Evolutionary conservation across 2,797 vertebrate species (phyloP), one percentile per base, ranked within the genome.

Genomic region (Lithobates sylvaticus): DNA sequence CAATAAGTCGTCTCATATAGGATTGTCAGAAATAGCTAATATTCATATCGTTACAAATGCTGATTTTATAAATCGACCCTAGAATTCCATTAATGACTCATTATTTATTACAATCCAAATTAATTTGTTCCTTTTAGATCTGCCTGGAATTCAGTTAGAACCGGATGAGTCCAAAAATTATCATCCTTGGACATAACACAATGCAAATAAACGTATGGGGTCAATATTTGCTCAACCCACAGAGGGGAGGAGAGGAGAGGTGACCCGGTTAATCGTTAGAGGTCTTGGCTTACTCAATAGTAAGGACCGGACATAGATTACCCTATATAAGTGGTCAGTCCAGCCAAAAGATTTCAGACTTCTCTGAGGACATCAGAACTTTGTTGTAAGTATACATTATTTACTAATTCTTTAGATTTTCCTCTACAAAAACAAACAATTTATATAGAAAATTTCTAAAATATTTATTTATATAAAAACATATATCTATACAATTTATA

Each of bases 241-340:
- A n/a, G 21, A 68, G 27, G 15, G 27, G 10, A 75, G 78, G 42
- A n/a, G 21, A 68, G 27, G 15, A 36, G 10, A 75, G 78, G 42
- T 86, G 44, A 86, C 6, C 10, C 29, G 29, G 64, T 86, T 76
- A 86, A 81, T 81, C 32, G 76, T 75, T 74, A 74, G 39, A 65
- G 76, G 2, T 26, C 3, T 2, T 2, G 1, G 29, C 18, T 80
- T 85, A 64, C 83, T 64, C 68, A 84, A 79, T 36, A 73, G 13
- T 2, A 39, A 9, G 39, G 39, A 39, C 9, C 26, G 21, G 10
- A 18, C 61, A 44, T 47, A 13, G 39, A 27, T 68, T 8, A 10
- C 27, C 9, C 27, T 78, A 85, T 85, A 80, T 79, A 85, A 85
- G 71, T 36, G 27, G 16, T 58, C 78, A 8, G 8, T 10, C 16